Conservation (phyloP, 2,797 vertebrate genomes). For the Setipinna tenuifilis region DNA sequence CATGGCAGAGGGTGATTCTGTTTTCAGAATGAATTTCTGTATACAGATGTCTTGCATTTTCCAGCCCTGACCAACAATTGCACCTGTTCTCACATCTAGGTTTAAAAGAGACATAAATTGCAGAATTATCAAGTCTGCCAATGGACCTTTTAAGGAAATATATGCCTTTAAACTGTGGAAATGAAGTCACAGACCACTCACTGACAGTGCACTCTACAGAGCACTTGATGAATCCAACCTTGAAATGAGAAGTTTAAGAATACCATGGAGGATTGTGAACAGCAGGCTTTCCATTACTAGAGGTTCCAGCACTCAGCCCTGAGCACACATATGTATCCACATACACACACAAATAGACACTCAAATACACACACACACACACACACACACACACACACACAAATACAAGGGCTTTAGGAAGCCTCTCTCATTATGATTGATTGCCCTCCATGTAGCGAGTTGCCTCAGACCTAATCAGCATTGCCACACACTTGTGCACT, state of each 20-base stretch:
- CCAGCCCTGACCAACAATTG: not conserved
- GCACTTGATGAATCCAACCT: not conserved
- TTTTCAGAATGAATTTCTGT: not conserved
- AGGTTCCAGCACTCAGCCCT: not conserved
- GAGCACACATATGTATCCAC: not conserved
- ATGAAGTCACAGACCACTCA: not conserved
- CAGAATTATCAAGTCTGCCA: not conserved
- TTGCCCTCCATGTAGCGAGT: slow-evolving; percentile 40
- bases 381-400: not conserved
- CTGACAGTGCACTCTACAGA: not conserved
- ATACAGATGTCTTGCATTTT: not conserved
- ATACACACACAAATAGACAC: not conserved
- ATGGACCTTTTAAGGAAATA: not conserved
- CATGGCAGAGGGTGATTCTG: not conserved
- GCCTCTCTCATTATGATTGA: slow-evolving; percentile 54
- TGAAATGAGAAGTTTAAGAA: slow-evolving; percentile 8
- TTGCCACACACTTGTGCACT: slow-evolving; percentile 32
- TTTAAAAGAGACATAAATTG: not conserved
- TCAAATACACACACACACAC: not conserved
- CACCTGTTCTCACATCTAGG: not conserved
- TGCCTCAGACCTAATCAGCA: slow-evolving; percentile 55
- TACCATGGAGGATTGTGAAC: not conserved
- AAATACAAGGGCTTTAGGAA: not conserved
- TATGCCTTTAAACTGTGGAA: not conserved
- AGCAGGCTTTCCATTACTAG: slow-evolving; percentile 16